Base-by-base conservation (phyloP, 2,113 vertebrate species). In the Eurystomus gularis region DNA sequence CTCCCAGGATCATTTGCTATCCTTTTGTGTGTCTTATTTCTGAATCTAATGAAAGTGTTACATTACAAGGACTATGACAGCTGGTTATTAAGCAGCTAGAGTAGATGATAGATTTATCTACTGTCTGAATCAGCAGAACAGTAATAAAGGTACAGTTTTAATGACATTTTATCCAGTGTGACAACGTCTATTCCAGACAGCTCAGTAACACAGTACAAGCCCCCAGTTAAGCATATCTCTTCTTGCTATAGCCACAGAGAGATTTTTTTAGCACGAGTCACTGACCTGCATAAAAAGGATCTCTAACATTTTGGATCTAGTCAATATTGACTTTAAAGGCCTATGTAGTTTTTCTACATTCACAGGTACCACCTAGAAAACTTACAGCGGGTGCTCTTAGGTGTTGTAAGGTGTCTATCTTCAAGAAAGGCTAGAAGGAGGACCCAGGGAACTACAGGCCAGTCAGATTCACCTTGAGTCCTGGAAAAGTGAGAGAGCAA, bases 61-160 rank as follows among this genome's bases (percentile, higher is more conserved):
- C 28, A 60, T 86, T 91, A 87, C 29, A 79, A 84, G 46, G 17
- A 89, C 68, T 72, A 60, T 70, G 82, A 79, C 82, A 94, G 68
- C n/a, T 94, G 18, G 29, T 79, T 96, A 76, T 96, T 96, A 93
- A 96, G 69, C 78, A 88, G 57, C 3, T 3, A 58, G 71, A n/a
- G 14, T 52, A 17, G 62, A 69, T 78, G 86, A 73, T 29, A 37
- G 39, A 84, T 85, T 81, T 93, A 90, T 77, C 61, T 58, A 75
- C 51, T 84, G 23, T 55, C 64, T 79, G 55, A 82, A 82, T 90
- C 75, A 84, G 31, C 11, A 10, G 26, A 91, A 77, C 19, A 83
- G 14, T 82, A 66, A 90, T 28, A 90, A 76, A 44, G 17, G 51
- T 35, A 60, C 4, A 68, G 15, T 75, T 95, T 94, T 81, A 92